Percentiles rank a stretch among this genome's conserved stretches.
Evolutionary conservation across 2,797 vertebrate species (phyloP).

Genomic region (Lates japonicus): DNA sequence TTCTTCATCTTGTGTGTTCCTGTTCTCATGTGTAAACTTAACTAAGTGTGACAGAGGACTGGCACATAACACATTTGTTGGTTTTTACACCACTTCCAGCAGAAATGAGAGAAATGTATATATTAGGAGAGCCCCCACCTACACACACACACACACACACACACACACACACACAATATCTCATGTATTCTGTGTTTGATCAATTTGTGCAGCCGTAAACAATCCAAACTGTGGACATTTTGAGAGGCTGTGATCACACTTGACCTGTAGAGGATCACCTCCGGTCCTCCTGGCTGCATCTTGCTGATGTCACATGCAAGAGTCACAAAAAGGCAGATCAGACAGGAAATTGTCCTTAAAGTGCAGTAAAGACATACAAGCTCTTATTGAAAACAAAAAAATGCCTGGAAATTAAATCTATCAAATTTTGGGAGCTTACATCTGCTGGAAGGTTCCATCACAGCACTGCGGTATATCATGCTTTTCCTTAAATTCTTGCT

Average conservation of each 20-base stretch:
- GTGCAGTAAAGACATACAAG: background rate
- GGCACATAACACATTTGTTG: background rate
- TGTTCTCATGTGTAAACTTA: background rate
- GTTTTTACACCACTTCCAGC: background rate
- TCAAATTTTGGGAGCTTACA: background rate
- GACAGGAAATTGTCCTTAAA: slow-evolving; percentile 2
- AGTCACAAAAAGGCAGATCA: background rate
- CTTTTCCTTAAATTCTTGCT: background rate
- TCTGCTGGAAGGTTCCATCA: background rate
- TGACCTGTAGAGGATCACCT: no score
- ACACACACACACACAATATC: background rate
- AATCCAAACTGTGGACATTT: no score
- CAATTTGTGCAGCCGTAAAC: no score
- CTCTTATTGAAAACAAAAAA: background rate
- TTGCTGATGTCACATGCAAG: no score
- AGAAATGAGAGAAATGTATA: background rate
- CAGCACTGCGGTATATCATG: background rate
- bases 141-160: background rate
- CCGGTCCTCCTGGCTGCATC: no score
- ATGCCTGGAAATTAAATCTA: background rate
- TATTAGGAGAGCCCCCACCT: background rate
- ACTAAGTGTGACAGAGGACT: slow-evolving; percentile 1
- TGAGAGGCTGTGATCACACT: no score
- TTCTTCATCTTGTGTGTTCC: background rate
- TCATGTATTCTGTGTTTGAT: no score